phyloP scores from a whole-genome alignment of 1,140 invertebrate genomes.

The Drusus annulatus region DNA sequence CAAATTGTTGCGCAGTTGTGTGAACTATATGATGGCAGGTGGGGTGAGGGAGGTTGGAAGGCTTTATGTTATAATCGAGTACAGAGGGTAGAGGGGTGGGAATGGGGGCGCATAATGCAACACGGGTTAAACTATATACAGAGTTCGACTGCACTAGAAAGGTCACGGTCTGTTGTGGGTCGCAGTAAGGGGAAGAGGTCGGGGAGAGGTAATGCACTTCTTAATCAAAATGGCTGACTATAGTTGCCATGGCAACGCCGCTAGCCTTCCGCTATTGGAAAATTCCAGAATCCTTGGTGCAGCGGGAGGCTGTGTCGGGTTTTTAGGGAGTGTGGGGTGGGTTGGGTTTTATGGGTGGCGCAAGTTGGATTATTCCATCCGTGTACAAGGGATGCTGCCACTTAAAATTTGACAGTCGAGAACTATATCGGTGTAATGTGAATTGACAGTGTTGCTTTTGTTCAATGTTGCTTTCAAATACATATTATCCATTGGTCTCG shows the following conservation, averaged over 20 bases:
- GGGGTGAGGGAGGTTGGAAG: background rate
- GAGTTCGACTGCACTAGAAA: constrained; percentile 35
- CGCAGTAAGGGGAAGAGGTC: background rate
- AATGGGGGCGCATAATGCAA: background rate
- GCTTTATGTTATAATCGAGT: too few species aligned
- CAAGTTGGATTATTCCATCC: background rate
- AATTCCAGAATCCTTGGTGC: constrained; percentile 29
- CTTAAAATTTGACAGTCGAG: too few species aligned
- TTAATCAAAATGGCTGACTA: constrained; percentile 37
- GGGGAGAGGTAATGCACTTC: constrained; percentile 40
- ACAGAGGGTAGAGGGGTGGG: background rate
- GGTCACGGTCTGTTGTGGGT: constrained; percentile 24
- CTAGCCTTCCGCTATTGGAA: constrained; percentile 29
- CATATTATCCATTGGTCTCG: too few species aligned
- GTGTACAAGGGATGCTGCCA: background rate
- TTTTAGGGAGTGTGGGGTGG: too few species aligned
- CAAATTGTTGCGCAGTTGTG: constrained; percentile 13
- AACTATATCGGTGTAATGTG: too few species aligned
- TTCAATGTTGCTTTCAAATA: too few species aligned
- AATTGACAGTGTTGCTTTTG: too few species aligned
- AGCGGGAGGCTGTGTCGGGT: constrained; percentile 14
- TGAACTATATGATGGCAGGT: background rate
- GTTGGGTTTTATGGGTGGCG: background rate
- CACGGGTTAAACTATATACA: constrained; percentile 6
- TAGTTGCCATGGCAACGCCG: constrained; percentile 33